Evolutionary conservation across 2,113 vertebrate genomes (phyloP).

Genomic region (Orcinus orca): DNA sequence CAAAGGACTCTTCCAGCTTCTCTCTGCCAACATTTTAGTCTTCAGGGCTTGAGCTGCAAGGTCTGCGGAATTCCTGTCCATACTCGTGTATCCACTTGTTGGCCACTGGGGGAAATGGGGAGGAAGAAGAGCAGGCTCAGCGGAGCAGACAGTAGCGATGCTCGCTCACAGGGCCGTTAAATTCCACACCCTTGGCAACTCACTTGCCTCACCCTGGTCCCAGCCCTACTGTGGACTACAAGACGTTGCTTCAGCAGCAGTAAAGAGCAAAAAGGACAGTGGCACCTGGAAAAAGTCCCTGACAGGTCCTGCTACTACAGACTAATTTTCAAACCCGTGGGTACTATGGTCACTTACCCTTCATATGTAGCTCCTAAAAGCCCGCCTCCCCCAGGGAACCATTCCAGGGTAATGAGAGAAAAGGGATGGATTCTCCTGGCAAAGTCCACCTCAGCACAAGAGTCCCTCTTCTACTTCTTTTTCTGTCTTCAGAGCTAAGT

Average conservation of each 20-base stretch:
- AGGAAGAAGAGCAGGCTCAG: not conserved
- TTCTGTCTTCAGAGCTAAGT: not conserved
- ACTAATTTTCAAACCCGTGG: not conserved
- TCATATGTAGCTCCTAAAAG: not conserved
- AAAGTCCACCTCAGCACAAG: not conserved
- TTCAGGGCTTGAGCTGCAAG: conserved; percentile 84
- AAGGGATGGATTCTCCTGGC: not conserved
- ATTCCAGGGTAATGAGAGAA: not conserved
- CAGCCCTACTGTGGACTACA: not conserved
- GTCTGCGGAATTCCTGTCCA: conserved; percentile 93
- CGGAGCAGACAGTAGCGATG: not conserved
- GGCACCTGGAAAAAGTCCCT: not conserved
- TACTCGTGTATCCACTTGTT: conserved; percentile 97
- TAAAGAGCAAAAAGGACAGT: not conserved
- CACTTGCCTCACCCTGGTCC: not conserved
- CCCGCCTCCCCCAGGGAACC: not conserved
- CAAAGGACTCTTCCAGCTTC: not conserved
- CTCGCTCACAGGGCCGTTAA: rapidly evolving
- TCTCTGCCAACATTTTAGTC: conserved; percentile 81
- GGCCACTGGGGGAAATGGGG: conserved; percentile 85
- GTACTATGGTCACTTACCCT: not conserved
- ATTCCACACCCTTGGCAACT: not conserved
- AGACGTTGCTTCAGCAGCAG: not conserved
- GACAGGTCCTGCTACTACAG: not conserved
- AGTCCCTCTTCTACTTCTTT: not conserved